Evolutionary conservation across 1,140 invertebrate species (phyloP).

Genomic region (Euglossa dilemma): DNA sequence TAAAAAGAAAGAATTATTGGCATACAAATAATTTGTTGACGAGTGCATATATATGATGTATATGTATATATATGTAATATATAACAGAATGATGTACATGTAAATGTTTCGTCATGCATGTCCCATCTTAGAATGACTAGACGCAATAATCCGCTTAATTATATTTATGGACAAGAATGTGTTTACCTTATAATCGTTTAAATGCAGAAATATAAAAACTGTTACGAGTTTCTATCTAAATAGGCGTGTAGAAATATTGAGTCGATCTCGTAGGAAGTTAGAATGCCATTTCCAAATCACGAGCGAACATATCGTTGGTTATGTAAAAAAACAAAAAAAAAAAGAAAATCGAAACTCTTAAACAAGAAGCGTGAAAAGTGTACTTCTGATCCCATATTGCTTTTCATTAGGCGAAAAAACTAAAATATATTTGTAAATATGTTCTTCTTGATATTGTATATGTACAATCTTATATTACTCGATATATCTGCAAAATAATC

Average conservation of each 20-base stretch:
- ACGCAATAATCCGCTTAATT: slow-evolving; percentile 53
- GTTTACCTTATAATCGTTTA: slow-evolving; percentile 51
- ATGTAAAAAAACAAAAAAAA: not conserved
- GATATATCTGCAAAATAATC: slow-evolving; percentile 12
- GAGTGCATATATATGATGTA: not conserved
- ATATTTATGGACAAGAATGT: slow-evolving; percentile 62
- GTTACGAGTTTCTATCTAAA: slow-evolving; percentile 71
- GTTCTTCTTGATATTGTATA: not conserved
- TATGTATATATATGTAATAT: too few species aligned
- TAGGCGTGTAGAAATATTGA: slow-evolving; percentile 75
- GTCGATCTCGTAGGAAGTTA: slow-evolving; percentile 24
- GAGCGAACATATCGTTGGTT: not conserved
- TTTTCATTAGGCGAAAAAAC: not conserved
- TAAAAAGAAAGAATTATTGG: slow-evolving; percentile 14
- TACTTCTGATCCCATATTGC: not conserved
- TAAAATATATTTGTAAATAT: not conserved
- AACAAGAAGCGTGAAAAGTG: not conserved
- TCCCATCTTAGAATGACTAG: slow-evolving; percentile 34
- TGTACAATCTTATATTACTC: not conserved
- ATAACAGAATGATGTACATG: not conserved
- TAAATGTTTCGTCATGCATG: not conserved
- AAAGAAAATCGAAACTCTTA: not conserved
- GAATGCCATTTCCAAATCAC: slow-evolving; percentile 53
- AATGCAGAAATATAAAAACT: slow-evolving; percentile 73
- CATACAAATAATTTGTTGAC: slow-evolving; percentile 22